Conservation (phyloP, 2,888 invertebrate genomes). For the Tiliacea aurago region DNA sequence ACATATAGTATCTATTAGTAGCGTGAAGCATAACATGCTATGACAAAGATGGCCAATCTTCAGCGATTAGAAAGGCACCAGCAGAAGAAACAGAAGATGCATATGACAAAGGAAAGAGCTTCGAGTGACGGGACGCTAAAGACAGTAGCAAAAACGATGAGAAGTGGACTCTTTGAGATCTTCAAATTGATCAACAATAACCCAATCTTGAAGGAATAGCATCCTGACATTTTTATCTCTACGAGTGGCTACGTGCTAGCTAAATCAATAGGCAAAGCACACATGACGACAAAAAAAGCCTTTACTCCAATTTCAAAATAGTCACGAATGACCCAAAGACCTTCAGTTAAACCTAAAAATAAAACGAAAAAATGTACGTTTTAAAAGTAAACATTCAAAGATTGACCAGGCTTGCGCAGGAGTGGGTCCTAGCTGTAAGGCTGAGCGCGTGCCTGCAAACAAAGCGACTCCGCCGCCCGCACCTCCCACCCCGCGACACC, state of each 20-base stretch:
- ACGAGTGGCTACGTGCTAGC: conserved; percentile 1
- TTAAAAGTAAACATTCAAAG: conserved; percentile 70
- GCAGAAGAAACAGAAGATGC: neutral
- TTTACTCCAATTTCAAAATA: conserved; percentile 54
- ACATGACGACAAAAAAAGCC: conserved; percentile 22
- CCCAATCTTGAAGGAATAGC: neutral
- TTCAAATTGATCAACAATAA: too few species aligned
- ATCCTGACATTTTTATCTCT: conserved; percentile 5
- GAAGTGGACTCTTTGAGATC: neutral
- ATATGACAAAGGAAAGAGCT: neutral
- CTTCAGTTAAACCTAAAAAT: conserved; percentile 52
- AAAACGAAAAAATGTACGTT: conserved; percentile 64
- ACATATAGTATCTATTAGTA: neutral
- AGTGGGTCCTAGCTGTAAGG: conserved; percentile 70
- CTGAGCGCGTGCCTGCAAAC: conserved; percentile 84
- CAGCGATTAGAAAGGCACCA: neutral
- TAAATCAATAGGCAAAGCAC: conserved; percentile 27
- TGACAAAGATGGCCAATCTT: neutral
- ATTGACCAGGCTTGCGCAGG: conserved; percentile 74
- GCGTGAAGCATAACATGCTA: neutral
- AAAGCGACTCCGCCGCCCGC: conserved; percentile 72
- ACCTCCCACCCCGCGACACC: conserved; percentile 57
- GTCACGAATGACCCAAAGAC: conserved; percentile 61
- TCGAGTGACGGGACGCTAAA: neutral
- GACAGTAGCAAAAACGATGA: neutral